Conservation (phyloP, 2,797 vertebrate genomes). For the Argya squamiceps region DNA sequence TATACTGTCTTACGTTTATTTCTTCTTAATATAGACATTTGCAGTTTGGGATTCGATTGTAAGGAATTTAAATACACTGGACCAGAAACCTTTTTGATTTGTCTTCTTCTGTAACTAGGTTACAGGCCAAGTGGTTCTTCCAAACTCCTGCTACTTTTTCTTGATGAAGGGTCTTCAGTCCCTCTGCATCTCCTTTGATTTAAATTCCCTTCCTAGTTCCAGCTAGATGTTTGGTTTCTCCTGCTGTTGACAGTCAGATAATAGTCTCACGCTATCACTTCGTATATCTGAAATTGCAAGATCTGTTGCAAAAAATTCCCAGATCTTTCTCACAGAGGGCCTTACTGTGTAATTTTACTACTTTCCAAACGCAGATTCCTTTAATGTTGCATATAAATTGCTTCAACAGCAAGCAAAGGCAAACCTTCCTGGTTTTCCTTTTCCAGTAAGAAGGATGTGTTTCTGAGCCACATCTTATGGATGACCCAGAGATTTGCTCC, state of each 20-base stretch:
- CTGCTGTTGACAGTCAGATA: not conserved
- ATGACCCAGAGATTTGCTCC: slow-evolving; percentile 9
- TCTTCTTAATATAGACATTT: not conserved
- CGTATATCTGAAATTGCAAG: not conserved
- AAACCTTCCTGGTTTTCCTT: not conserved
- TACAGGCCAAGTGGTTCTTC: not conserved
- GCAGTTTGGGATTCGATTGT: not conserved
- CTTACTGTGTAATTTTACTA: slow-evolving; percentile 12
- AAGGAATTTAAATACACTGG: not conserved
- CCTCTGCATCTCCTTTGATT: not conserved
- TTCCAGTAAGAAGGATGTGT: slow-evolving; percentile 42
- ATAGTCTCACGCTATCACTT: slow-evolving; percentile 1
- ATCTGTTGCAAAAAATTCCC: not conserved
- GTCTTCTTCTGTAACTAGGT: not conserved
- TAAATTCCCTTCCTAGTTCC: not conserved
- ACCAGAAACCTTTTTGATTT: not conserved
- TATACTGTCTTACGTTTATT: not conserved
- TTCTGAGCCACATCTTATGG: slow-evolving; percentile 40
- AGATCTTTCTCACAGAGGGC: not conserved
- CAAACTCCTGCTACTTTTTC: not conserved
- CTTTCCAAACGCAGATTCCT: slow-evolving; percentile 29
- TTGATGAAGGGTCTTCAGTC: not conserved
- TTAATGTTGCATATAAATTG: not conserved
- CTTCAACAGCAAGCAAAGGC: slow-evolving; percentile 15
- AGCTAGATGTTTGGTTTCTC: slow-evolving; percentile 27